A percentile compares a stretch with the other conserved stretches of the same genome.
Evolutionary conservation across 2,797 vertebrate species (phyloP).

Genomic region (Gallirallus australis): DNA sequence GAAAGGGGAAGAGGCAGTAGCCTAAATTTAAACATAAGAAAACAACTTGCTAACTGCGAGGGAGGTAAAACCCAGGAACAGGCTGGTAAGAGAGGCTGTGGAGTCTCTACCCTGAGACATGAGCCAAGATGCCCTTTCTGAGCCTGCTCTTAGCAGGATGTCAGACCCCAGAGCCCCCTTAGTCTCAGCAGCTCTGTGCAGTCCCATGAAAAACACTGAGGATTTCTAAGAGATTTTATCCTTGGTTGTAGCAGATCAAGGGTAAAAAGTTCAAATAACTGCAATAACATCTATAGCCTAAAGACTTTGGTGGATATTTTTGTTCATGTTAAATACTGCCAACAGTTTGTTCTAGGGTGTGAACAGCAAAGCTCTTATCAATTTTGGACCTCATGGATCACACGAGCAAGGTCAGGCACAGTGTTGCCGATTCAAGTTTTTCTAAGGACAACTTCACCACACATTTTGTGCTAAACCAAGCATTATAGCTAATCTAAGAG

Average conservation of each 20-base stretch:
- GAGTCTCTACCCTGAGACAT: not conserved
- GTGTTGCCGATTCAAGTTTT: not conserved
- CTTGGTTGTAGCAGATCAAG: not conserved
- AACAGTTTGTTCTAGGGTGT: not conserved
- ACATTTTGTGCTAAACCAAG: not conserved
- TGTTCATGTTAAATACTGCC: not conserved
- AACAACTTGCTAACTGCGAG: not conserved
- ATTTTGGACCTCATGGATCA: not conserved
- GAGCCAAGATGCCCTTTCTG: rapidly evolving
- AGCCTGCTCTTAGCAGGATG: not conserved
- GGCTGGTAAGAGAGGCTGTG: not conserved
- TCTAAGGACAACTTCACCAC: not conserved
- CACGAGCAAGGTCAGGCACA: not conserved
- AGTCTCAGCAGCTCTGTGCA: not conserved
- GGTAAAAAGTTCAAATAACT: not conserved
- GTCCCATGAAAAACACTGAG: not conserved
- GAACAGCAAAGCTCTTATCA: not conserved
- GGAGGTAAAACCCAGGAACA: not conserved
- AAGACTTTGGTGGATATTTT: not conserved
- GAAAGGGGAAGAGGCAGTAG: not conserved
- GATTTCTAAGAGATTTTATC: not conserved
- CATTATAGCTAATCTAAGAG: not conserved
- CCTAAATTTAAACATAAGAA: not conserved
- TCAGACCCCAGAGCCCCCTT: not conserved
- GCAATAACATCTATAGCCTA: not conserved